Percentiles rank a stretch among this genome's conserved stretches.
Evolutionary conservation across 1,140 invertebrate genomes (phyloP).

Genomic region (Acarapis woodi): DNA sequence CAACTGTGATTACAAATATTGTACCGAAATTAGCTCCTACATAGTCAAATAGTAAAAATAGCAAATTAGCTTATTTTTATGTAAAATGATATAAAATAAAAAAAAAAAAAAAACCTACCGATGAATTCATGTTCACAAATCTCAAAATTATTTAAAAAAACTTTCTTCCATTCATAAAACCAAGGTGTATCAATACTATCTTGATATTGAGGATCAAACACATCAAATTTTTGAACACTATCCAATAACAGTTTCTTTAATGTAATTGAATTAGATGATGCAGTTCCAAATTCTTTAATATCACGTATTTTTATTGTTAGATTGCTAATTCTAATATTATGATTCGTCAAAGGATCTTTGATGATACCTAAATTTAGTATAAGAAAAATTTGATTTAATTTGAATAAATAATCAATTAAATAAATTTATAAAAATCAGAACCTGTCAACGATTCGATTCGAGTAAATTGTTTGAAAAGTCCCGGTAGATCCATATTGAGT

Average conservation of each 20-base stretch:
- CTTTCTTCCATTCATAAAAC: slow-evolving; percentile 10
- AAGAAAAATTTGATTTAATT: neutral
- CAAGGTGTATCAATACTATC: slow-evolving; percentile 8
- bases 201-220: neutral
- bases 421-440: too few relatives aligned
- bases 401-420: too few relatives aligned
- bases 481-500: too few relatives aligned
- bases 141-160: slow-evolving; percentile 7
- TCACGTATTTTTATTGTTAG: slow-evolving; percentile 1
- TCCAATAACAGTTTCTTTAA: slow-evolving; percentile 6
- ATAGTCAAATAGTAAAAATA: too few relatives aligned
- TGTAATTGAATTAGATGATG: slow-evolving; percentile 1
- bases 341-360: neutral
- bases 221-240: slow-evolving; percentile 2
- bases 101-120: too few relatives aligned
- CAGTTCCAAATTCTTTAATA: neutral
- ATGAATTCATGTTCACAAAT: slow-evolving; percentile 9
- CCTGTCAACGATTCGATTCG: too few relatives aligned
- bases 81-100: too few relatives aligned
- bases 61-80: too few relatives aligned
- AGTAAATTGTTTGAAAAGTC: too few relatives aligned
- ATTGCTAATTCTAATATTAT: neutral
- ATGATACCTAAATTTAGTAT: neutral
- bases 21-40: slow-evolving; percentile 8
- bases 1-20: slow-evolving; percentile 8